Evolutionary conservation across 2,797 vertebrate genomes (phyloP), one percentile per base, ranked within the genome.

Genomic region (Cichlasoma orientale): DNA sequence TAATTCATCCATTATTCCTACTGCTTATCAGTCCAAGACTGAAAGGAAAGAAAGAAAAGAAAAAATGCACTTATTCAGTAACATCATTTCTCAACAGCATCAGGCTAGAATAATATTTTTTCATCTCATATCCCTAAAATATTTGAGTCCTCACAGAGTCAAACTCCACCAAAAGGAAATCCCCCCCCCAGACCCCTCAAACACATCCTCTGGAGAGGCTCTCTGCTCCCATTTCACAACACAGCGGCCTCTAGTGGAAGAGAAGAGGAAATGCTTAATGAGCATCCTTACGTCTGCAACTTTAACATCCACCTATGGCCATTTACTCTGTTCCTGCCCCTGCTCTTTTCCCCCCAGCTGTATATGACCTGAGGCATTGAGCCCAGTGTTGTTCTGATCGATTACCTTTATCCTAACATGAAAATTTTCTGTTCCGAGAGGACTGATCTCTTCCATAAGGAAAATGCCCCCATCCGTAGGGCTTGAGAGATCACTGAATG

Each of bases 191-290:
- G 44, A 54, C 21, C 21, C 7, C 36, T 69, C 52, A 74, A 52
- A 47, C 3, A 55, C 68, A 78, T 50, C 31, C 23, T 41, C 13
- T 31, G 77, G 57, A 56, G 19, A 57, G n/a, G 44, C 38, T 57
- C 14, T 7, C 23, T 50, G 59, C 11, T 36, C 3, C 56, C 36
- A 72, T 36, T 72, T 52, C 55, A 82, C 68, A 75, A 56, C 41
- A 71, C 12, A 88, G 86, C 85, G 58, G 57, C 88, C 84, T 88
- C 92, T 92, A 72, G 84, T 92, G 92, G 89, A 36, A 18, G 33
- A 72, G 1, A 31, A 31, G 3, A 47, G 61, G 14, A 69, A 82
- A 19, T 79, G 56, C 75, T 73, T 4, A 8, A 21, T 2, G 27
- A 29, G 36, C 21, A 25, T 29, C 29, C 4, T 66, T 13, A 27